phyloP scores from a whole-genome alignment of 2,797 vertebrate genomes.

The Threskiornis aethiopicus region DNA sequence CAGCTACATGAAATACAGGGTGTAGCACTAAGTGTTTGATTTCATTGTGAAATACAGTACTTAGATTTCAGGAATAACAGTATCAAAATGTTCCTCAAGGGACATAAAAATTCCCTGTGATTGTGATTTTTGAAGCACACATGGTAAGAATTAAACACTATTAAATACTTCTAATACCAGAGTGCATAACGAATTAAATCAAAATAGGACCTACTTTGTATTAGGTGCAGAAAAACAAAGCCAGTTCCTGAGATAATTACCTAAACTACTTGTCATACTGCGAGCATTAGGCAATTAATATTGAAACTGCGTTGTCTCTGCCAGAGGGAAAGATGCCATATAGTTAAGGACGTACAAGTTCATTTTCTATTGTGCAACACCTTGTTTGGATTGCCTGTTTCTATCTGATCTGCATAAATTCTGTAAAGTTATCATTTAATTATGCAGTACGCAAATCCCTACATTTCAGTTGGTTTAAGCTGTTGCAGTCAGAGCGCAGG shows the following conservation, averaged over 20 bases:
- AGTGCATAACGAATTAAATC: not conserved
- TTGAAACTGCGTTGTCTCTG: not conserved
- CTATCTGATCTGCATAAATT: not conserved
- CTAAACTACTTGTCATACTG: not conserved
- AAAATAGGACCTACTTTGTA: not conserved
- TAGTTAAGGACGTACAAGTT: constrained; percentile 15
- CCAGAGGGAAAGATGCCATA: constrained; percentile 25
- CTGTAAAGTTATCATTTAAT: not conserved
- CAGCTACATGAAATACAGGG: not conserved
- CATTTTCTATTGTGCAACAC: constrained; percentile 6
- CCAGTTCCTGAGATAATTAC: not conserved
- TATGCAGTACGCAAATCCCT: not conserved
- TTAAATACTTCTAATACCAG: not conserved
- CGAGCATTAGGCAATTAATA: constrained; percentile 1
- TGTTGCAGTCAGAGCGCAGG: not conserved
- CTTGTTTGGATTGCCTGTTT: not conserved
- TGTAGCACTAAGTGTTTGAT: not conserved
- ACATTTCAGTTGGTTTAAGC: not conserved
- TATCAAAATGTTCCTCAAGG: not conserved
- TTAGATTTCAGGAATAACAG: not conserved
- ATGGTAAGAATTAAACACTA: not conserved
- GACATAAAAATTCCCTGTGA: not conserved
- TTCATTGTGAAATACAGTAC: not conserved
- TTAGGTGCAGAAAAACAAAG: constrained; percentile 6
- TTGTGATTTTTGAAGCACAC: not conserved